phyloP scores from a whole-genome alignment of 2,888 invertebrate species.

The Eremobia ochroleuca region DNA sequence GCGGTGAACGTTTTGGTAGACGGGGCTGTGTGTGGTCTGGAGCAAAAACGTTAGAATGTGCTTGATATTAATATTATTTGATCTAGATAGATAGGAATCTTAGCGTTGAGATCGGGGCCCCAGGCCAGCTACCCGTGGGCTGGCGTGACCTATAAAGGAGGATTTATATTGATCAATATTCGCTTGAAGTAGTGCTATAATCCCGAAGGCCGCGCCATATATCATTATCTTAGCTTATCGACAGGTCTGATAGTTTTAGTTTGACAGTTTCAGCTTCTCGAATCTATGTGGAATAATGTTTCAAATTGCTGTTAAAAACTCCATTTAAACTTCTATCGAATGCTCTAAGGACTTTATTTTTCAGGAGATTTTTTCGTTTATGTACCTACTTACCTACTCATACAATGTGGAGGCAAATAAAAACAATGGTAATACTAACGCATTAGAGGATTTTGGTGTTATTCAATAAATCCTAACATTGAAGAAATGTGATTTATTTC shows the following conservation, averaged over 20 bases:
- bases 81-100: slow-evolving; percentile 58
- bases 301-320: slow-evolving; percentile 12
- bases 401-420: background rate
- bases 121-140: slow-evolving; percentile 21
- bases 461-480: too few species aligned
- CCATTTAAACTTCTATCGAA: background rate
- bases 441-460: too few species aligned
- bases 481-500: too few species aligned
- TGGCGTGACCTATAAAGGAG: slow-evolving; percentile 57
- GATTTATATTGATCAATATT: slow-evolving; percentile 63
- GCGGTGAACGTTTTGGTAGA: slow-evolving; percentile 67
- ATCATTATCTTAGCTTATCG: slow-evolving; percentile 58
- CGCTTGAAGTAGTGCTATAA: slow-evolving; percentile 24
- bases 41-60: slow-evolving; percentile 61
- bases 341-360: background rate
- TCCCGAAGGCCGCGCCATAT: slow-evolving; percentile 42
- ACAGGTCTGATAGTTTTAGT: slow-evolving; percentile 43
- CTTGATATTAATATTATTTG: slow-evolving; percentile 57
- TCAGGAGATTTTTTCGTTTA: background rate
- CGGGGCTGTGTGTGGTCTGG: slow-evolving; percentile 74
- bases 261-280: slow-evolving; percentile 32
- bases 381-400: background rate
- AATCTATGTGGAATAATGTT: slow-evolving; percentile 12
- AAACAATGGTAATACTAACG: too few species aligned
- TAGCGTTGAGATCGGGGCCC: slow-evolving; percentile 26